phyloP scores from a whole-genome alignment of 1,140 invertebrate species.

The Mya arenaria region DNA sequence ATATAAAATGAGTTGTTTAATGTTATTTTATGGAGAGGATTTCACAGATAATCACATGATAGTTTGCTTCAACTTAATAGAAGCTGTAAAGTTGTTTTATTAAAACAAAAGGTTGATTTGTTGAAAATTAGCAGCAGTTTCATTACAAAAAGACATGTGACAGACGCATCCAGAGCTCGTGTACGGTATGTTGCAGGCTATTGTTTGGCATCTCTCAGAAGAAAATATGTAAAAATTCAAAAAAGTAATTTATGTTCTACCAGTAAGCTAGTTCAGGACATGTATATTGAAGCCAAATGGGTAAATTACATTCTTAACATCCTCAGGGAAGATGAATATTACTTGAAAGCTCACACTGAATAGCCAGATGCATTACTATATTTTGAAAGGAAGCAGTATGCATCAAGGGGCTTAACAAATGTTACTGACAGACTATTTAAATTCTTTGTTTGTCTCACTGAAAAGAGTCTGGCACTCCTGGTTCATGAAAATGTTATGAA shows the following conservation, averaged over 20 bases:
- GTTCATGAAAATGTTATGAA: neutral
- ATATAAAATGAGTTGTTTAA: neutral
- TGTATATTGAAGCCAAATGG: constrained; percentile 9
- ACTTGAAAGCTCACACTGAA: neutral
- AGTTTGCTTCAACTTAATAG: neutral
- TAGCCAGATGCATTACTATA: neutral
- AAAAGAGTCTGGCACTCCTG: neutral
- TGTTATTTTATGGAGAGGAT: constrained; percentile 7
- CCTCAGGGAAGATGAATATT: constrained; percentile 17
- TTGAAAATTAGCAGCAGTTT: neutral
- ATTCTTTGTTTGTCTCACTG: constrained; percentile 9
- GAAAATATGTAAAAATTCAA: too few relatives aligned
- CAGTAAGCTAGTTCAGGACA: neutral
- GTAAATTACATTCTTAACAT: neutral
- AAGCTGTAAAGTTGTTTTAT: constrained; percentile 14
- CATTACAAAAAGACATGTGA: neutral
- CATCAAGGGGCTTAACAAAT: constrained; percentile 20
- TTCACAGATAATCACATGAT: constrained; percentile 1
- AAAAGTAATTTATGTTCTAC: too few relatives aligned
- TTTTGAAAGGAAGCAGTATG: constrained; percentile 1
- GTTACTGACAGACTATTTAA: constrained; percentile 9
- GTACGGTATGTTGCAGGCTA: constrained; percentile 23
- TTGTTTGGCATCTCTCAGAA: neutral
- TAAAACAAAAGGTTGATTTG: constrained; percentile 1
- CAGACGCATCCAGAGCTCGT: constrained; percentile 1